phyloP scores from a whole-genome alignment of 2,113 vertebrate species.

The Ophthalmotilapia sp. region DNA sequence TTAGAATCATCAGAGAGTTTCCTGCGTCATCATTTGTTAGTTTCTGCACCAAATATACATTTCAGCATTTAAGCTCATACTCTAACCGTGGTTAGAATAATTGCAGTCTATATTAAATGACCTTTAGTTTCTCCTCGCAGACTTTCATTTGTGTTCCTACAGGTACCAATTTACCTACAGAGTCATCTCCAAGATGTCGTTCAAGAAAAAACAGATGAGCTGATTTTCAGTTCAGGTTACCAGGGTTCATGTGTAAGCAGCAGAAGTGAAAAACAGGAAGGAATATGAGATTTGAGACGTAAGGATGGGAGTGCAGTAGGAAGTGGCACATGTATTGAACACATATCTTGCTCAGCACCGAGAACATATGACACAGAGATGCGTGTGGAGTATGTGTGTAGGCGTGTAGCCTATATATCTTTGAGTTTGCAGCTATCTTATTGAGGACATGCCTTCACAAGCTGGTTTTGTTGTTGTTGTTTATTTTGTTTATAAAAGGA shows the following conservation, averaged over 20 bases:
- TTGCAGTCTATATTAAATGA: background rate
- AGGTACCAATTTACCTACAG: background rate
- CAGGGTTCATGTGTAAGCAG: constrained; percentile 10
- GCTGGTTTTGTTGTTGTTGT: rapidly evolving
- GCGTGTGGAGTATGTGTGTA: background rate
- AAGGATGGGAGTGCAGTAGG: background rate
- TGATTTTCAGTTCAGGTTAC: background rate
- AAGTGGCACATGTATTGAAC: background rate
- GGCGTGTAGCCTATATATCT: background rate
- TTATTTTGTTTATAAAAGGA: background rate
- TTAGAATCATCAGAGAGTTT: background rate
- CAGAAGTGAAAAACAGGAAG: constrained; percentile 45
- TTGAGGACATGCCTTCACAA: background rate
- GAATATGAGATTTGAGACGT: constrained; percentile 8
- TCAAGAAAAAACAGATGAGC: background rate
- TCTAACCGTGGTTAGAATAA: background rate
- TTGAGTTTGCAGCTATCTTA: background rate
- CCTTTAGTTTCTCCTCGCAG: background rate
- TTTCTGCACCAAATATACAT: background rate
- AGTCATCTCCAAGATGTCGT: background rate
- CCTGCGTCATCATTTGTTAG: background rate
- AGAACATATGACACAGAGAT: background rate
- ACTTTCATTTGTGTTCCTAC: background rate
- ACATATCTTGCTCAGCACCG: background rate
- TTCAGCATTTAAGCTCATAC: background rate